Percentiles rank a stretch among this genome's conserved stretches.
These are phyloP conservation scores for Lytechinus variegatus DNA, from an alignment of 35 echinoderm and acorn worm genomes.

Conservation along the genomic window DNA sequence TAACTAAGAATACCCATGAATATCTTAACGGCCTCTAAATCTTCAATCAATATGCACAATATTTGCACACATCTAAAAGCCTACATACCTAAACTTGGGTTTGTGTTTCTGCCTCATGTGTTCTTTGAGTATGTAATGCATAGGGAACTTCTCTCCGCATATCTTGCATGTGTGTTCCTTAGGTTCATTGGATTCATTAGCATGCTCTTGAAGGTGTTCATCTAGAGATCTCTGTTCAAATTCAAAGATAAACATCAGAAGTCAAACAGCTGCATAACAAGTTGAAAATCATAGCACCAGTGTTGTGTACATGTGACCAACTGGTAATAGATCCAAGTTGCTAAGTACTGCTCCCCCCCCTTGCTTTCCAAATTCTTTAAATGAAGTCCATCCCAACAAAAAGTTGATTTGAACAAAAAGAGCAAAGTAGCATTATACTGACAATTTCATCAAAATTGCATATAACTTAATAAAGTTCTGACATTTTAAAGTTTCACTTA, in stretches of 20 bases:
- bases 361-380: no score
- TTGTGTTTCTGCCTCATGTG: slow-evolving; percentile 81
- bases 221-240: slow-evolving; percentile 72
- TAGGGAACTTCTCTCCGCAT: slow-evolving; percentile 74
- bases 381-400: no score
- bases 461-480: no score
- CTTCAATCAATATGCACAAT: not conserved
- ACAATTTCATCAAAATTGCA: no score
- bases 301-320: no score
- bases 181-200: slow-evolving; percentile 47
- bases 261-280: no score
- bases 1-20: not conserved
- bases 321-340: no score
- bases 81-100: slow-evolving; percentile 48
- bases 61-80: not conserved
- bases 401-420: no score
- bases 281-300: no score
- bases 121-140: slow-evolving; percentile 82
- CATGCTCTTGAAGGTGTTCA: slow-evolving; percentile 71
- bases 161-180: slow-evolving; percentile 70
- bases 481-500: no score
- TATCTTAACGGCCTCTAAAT: not conserved
- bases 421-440: no score
- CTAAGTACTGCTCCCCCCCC: no score
- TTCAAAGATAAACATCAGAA: not conserved